Percentiles rank a stretch among this genome's conserved stretches.
phyloP scores from a whole-genome alignment of 1,140 invertebrate species.

The Druon quercuslanigerum region DNA sequence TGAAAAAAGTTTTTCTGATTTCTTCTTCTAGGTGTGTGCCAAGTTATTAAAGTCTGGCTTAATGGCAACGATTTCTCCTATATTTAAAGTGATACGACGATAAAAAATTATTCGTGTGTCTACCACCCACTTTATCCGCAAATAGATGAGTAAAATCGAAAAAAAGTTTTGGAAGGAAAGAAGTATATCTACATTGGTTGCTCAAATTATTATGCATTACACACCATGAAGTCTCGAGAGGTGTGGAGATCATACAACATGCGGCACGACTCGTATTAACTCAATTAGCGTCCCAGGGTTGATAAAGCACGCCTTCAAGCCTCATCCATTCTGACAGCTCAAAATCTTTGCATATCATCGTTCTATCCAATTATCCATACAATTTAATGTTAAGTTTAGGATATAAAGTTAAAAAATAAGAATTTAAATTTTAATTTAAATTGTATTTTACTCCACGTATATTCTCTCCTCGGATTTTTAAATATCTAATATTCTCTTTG shows the following conservation, averaged over 20 bases:
- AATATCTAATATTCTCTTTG: no score
- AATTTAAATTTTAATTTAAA: no score
- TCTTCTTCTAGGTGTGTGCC: no score
- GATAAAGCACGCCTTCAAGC: conserved; percentile 58
- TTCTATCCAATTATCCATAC: no score
- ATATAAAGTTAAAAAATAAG: no score
- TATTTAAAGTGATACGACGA: conserved; percentile 8
- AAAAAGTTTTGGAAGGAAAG: neutral
- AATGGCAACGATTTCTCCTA: neutral
- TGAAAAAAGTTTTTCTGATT: no score
- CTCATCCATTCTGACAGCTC: conserved; percentile 42
- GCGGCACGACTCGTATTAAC: conserved; percentile 48
- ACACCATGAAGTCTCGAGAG: neutral
- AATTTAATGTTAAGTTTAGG: no score
- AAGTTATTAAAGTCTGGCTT: neutral
- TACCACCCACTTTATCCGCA: neutral
- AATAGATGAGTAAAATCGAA: conserved; percentile 3
- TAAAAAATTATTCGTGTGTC: conserved; percentile 1
- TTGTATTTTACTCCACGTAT: no score
- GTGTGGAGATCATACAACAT: conserved; percentile 50
- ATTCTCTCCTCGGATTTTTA: no score
- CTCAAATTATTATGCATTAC: neutral
- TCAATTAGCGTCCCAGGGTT: conserved; percentile 53
- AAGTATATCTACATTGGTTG: neutral
- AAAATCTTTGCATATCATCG: no score